Conservation (phyloP, 2,113 vertebrate genomes). For the Hippopotamus amphibius region DNA sequence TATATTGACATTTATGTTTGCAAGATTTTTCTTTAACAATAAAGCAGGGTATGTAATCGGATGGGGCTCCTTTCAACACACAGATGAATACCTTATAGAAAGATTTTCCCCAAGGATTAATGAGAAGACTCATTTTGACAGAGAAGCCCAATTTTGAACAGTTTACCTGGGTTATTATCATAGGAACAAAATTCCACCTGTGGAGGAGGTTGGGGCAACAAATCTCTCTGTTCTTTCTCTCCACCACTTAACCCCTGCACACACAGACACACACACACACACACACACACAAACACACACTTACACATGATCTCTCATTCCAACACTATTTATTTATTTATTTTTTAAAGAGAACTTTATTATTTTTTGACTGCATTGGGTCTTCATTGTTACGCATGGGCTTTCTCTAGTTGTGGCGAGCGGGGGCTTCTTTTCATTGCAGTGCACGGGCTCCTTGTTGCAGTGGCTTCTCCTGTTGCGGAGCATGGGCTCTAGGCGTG, state of each 20-base stretch:
- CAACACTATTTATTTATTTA: no score
- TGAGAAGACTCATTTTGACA: background rate
- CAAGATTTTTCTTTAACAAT: background rate
- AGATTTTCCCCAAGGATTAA: background rate
- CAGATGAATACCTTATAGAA: background rate
- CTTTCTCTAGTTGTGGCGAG: no score
- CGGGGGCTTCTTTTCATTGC: no score
- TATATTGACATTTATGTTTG: background rate
- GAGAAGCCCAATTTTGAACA: background rate
- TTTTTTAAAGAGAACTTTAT: no score
- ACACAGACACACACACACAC: rapidly evolving
- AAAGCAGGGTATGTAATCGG: background rate
- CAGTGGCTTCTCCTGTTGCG: no score
- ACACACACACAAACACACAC: no score
- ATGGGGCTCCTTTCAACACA: background rate
- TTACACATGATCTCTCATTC: no score
- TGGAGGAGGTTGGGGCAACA: background rate
- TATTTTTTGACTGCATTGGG: no score
- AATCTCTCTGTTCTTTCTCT: background rate
- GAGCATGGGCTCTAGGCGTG: no score
- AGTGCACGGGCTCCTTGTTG: no score
- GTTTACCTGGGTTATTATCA: background rate
- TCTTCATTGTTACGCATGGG: no score
- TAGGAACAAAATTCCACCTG: background rate
- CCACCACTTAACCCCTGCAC: background rate